phyloP scores from a whole-genome alignment of 2,888 invertebrate species.

The Tipula unca region DNA sequence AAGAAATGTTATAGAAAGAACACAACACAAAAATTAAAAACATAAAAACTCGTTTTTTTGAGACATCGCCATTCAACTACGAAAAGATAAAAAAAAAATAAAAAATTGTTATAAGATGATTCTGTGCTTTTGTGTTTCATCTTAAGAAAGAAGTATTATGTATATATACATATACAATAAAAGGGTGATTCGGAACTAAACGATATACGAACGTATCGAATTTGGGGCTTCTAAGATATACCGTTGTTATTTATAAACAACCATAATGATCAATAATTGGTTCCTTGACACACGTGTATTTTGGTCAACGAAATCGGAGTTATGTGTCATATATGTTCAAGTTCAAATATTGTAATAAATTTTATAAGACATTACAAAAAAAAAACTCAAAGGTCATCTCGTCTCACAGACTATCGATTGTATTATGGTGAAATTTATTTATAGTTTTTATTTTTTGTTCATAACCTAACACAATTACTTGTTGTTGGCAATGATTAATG shows the following conservation, averaged over 20 bases:
- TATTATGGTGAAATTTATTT: background rate
- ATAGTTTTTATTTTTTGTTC: background rate
- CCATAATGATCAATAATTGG: too few relatives aligned
- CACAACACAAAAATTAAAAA: background rate
- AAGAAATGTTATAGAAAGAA: background rate
- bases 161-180: too few relatives aligned
- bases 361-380: background rate
- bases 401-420: background rate
- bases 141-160: background rate
- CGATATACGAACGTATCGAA: background rate
- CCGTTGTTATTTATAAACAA: too few relatives aligned
- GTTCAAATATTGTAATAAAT: background rate
- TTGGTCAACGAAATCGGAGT: background rate
- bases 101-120: background rate
- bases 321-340: background rate
- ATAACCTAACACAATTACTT: background rate
- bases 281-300: background rate
- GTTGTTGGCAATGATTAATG: background rate
- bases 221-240: background rate
- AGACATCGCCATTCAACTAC: slow-evolving; percentile 8
- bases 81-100: background rate
- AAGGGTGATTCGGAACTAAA: background rate
- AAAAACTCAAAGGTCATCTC: background rate
- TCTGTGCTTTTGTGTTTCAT: background rate
- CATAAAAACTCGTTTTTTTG: background rate